Evolutionary conservation across 2,113 vertebrate species (phyloP), one percentile per base, ranked within the genome.

Genomic region (Bujurquina vittata): DNA sequence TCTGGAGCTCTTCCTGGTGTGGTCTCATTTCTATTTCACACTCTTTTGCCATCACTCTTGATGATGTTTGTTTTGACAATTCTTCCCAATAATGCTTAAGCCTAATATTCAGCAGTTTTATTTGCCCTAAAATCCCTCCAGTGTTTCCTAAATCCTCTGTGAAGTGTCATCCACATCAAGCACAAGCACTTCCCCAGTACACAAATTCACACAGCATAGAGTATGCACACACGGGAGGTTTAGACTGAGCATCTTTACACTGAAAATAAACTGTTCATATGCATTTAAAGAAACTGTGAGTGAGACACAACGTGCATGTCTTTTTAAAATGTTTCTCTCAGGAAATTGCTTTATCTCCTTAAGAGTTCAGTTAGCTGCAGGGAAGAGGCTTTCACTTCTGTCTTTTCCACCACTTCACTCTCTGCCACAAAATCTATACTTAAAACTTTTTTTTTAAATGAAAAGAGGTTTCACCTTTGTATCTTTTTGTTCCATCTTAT

Each of bases 111-210:
- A 17, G 31, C 15, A 72, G 65, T 87, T 75, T 73, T 62, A 69
- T 80, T 75, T 87, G 83, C 65, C 60, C 83, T 77, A 59, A 93
- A 91, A 93, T 91, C 80, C 91, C 76, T 74, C 75, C 43, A 7
- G 76, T 77, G 81, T 90, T 90, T 93, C 87, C 83, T 83, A 90
- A 92, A 93, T 73, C 84, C 82, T 75, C 69, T 85, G 73, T 75
- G 67, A 91, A 87, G 88, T 84, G 89, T 89, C 80, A 83, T 79
- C 80, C 40, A 82, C 72, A 85, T 88, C 83, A 55, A 69, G 23
- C 20, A 75, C 14, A 4, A 63, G 84, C 29, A 79, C 76, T 46
- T 22, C 40, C 26, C 18, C 52, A 12, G 26, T 4, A 58, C 49
- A 43, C 56, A 67, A 20, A 84, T 63, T 74, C 17, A 56, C 14